A percentile compares a stretch with the other conserved stretches of the same genome.
Evolutionary conservation across 2,888 invertebrate genomes (phyloP).

Genomic region (Lasioglossum vierecki): DNA sequence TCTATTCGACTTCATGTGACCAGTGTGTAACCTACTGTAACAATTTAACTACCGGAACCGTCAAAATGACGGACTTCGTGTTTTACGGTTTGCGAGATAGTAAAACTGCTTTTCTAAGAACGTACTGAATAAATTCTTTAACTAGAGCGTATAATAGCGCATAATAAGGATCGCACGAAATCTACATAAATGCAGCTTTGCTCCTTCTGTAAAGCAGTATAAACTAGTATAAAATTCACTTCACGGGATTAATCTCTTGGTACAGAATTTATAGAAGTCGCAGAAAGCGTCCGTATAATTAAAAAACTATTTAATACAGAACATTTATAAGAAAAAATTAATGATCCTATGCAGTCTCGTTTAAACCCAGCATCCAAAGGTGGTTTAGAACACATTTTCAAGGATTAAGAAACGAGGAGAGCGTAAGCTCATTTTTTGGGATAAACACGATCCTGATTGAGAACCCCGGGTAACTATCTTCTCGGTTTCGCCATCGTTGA

Average conservation of each 20-base stretch:
- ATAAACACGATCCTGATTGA: not conserved
- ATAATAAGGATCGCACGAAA: not conserved
- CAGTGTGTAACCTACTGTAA: not conserved
- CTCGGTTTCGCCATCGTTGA: conserved; percentile 28
- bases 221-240: not conserved
- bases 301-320: not conserved
- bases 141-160: not conserved
- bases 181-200: not conserved
- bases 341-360: not conserved
- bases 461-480: conserved; percentile 15
- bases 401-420: not conserved
- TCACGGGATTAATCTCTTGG: not conserved
- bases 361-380: not conserved
- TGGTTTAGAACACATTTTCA: not conserved
- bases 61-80: not conserved
- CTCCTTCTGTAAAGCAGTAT: not conserved
- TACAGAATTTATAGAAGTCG: not conserved
- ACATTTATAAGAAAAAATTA: not conserved
- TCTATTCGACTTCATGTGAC: not conserved
- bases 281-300: not conserved
- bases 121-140: not conserved
- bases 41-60: conserved; percentile 1
- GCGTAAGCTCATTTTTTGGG: not conserved
- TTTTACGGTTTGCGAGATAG: not conserved
- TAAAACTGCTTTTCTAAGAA: not conserved